Base-by-base conservation (phyloP, 2,797 vertebrate species). In the Bovichtus variegatus region DNA sequence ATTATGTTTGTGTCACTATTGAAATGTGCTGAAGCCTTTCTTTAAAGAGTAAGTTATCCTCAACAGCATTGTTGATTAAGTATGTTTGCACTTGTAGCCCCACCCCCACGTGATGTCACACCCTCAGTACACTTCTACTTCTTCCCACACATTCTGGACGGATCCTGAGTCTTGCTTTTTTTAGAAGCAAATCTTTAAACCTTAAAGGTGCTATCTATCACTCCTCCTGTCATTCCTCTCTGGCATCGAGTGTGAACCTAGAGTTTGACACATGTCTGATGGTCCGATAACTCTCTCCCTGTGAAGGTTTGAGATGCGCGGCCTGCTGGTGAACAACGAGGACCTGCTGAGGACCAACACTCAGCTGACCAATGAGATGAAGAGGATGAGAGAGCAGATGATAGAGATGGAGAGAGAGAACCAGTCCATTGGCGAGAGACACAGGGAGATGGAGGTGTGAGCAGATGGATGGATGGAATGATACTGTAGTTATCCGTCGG, bases 271-370 rank as follows among this genome's bases (percentile, higher is more conserved):
- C 43, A 19, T 44, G 12, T 44, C 9, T 64, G n/a, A n/a, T n/a
- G n/a, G n/a, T n/a, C n/a, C n/a, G 34, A 76, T 13, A 10, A 31
- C 6, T 18, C 15, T 61, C 18, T 63, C 12, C 41, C 21, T 66
- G 46, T 64, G 31, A 62, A 94, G 93, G 82, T 95, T 92, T 9
- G 95, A 96, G 88, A 95, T 96, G 94, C 92, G 95, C 0, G 86
- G 83, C 16, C 86, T 96, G 53, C 83, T 96, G 87, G 95, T 96
- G 82, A 94, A 94, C 80, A 95, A 95, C 0, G 95, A 95, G 75
- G 95, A 95, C 83, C 92, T 96, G 67, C 86, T 95, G 64, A 91
- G 95, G 46, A 90, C 84, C 65, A 96, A 95, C 86, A 46, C 87
- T 13, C 94, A 95, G 86, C 86, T 95, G 78, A 86, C 71, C 90